Conservation (phyloP, 2,888 invertebrate species). For the Drosophila pseudotakahashii region DNA sequence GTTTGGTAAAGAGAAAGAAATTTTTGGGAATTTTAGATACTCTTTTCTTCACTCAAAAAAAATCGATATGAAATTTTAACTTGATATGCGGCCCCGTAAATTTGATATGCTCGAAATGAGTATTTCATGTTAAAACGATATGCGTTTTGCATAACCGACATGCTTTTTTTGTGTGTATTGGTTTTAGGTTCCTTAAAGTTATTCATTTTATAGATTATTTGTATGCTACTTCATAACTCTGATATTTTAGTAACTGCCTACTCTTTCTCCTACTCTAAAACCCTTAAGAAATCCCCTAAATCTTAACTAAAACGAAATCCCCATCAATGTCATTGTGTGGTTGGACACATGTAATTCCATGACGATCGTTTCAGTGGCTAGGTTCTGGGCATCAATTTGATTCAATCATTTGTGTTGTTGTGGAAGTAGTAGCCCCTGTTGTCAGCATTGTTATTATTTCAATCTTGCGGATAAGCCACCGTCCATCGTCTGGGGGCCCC, state of each 20-base stretch:
- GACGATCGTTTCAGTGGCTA: conserved; percentile 37
- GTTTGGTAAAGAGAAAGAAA: conserved; percentile 6
- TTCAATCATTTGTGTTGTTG: conserved; percentile 68
- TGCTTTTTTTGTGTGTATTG: too few species aligned
- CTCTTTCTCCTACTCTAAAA: background rate
- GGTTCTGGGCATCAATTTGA: conserved; percentile 66
- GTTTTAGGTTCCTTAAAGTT: too few species aligned
- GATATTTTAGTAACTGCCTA: too few species aligned
- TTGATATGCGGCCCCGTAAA: too few species aligned
- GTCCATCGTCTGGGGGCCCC: conserved; percentile 39
- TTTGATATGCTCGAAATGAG: too few species aligned
- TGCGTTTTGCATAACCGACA: too few species aligned
- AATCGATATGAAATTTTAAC: too few species aligned
- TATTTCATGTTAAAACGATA: too few species aligned
- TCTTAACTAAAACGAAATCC: conserved; percentile 3
- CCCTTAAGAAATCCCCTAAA: background rate
- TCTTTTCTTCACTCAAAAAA: too few species aligned
- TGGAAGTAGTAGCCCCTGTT: conserved; percentile 38
- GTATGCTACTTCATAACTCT: too few species aligned
- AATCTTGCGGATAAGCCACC: conserved; percentile 59
- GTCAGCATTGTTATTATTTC: conserved; percentile 46
- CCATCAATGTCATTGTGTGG: conserved; percentile 7
- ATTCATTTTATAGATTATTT: too few species aligned
- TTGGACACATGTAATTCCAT: conserved; percentile 24
- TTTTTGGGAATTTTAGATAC: background rate